These are phyloP conservation scores for Cataglyphis albicans DNA, from an alignment of 2,888 invertebrate genomes.

Conservation along the genomic window DNA sequence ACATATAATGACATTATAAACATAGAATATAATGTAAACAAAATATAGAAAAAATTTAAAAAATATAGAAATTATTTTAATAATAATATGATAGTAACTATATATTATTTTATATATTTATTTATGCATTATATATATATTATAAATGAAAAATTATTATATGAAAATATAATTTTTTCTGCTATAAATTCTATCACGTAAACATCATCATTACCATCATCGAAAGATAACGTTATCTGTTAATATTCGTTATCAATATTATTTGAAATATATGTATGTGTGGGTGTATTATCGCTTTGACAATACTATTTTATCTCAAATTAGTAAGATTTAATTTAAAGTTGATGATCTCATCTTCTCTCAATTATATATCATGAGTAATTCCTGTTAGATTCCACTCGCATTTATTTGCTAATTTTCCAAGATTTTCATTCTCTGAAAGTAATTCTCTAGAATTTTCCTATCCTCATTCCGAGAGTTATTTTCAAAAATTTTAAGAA, in stretches of 20 bases:
- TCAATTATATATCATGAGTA: background rate
- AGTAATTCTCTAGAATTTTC: background rate
- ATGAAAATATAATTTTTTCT: background rate
- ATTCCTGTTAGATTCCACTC: background rate
- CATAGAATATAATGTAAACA: background rate
- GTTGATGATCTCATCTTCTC: background rate
- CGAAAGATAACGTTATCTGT: slow-evolving; percentile 25
- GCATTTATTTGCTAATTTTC: background rate
- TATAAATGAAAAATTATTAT: background rate
- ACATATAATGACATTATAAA: background rate
- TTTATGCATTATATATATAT: background rate
- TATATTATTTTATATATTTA: background rate
- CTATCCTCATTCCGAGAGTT: background rate
- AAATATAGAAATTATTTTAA: too few relatives aligned
- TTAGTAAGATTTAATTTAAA: background rate
- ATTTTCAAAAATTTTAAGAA: background rate
- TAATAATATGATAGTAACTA: too few relatives aligned
- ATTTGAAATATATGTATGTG: too few relatives aligned
- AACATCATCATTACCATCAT: background rate
- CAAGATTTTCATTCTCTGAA: background rate
- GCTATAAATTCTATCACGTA: slow-evolving; percentile 10
- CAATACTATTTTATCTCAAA: background rate
- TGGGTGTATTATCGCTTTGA: background rate
- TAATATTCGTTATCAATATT: slow-evolving; percentile 12
- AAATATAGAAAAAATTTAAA: too few relatives aligned